These are phyloP conservation scores for Prinia subflava DNA, from an alignment of 2,113 vertebrate genomes.

Conservation along the genomic window DNA sequence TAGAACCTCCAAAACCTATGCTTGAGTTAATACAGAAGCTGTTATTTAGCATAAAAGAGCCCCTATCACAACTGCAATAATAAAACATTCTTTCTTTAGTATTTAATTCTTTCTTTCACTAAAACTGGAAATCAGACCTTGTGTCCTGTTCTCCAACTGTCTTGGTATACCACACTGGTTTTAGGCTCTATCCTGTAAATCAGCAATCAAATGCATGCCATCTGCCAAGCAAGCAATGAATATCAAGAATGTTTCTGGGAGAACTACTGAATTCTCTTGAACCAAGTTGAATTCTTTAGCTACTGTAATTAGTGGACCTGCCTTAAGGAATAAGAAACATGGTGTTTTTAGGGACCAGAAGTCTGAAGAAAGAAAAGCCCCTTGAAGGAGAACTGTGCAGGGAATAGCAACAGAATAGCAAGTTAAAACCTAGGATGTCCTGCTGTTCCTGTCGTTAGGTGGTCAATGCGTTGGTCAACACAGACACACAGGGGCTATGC, in stretches of 20 bases:
- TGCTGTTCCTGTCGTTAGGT: not conserved
- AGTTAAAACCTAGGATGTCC: not conserved
- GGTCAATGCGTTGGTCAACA: not conserved
- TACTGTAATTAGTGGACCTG: not conserved
- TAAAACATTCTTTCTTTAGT: not conserved
- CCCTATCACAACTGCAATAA: not conserved
- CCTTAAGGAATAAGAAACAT: not conserved
- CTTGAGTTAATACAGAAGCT: not conserved
- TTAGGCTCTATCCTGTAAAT: not conserved
- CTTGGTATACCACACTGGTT: not conserved
- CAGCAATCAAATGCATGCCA: not conserved
- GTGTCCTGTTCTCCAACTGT: not conserved
- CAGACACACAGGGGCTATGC: not conserved
- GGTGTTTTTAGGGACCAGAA: not conserved
- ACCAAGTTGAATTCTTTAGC: not conserved
- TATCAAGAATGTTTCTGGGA: not conserved
- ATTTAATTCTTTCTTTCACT: not conserved
- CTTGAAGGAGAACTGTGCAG: not conserved
- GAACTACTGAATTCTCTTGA: no score
- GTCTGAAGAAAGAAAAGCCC: not conserved
- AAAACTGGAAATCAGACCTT: not conserved
- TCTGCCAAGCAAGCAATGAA: not conserved
- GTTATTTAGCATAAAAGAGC: not conserved
- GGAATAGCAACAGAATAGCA: not conserved
- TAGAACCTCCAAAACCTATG: not conserved